phyloP scores from a whole-genome alignment of 1,140 invertebrate genomes.

The Diachasmimorpha longicaudata region DNA sequence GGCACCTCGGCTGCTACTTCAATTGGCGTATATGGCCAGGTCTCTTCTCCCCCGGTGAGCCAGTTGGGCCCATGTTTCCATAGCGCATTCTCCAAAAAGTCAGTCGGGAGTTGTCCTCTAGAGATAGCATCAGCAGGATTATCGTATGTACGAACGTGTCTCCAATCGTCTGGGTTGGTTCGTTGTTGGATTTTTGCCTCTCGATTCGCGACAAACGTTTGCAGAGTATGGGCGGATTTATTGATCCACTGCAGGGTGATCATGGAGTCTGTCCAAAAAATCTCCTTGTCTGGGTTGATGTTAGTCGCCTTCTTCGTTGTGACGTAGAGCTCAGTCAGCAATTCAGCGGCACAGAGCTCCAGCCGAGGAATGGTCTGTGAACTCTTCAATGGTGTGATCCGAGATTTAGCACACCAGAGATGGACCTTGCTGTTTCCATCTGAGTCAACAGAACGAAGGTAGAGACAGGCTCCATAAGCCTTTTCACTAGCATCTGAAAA shows the following conservation, averaged over 20 bases:
- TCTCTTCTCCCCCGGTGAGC: background rate
- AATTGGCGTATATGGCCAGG: background rate
- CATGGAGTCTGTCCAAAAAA: too few relatives aligned
- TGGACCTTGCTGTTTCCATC: background rate
- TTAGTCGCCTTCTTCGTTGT: background rate
- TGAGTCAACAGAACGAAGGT: background rate
- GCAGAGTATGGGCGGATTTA: background rate
- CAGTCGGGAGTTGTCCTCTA: slow-evolving; percentile 36
- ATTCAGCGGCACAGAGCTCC: slow-evolving; percentile 44
- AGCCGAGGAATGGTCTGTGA: slow-evolving; percentile 37
- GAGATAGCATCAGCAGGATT: slow-evolving; percentile 42
- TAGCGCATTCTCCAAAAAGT: background rate
- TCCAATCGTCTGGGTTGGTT: slow-evolving; percentile 7
- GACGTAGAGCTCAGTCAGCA: slow-evolving; percentile 35
- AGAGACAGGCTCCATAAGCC: slow-evolving; percentile 33
- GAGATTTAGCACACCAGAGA: slow-evolving; percentile 21
- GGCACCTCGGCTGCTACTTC: background rate
- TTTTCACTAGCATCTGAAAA: too few relatives aligned
- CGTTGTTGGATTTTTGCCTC: slow-evolving; percentile 40
- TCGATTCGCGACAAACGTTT: slow-evolving; percentile 23
- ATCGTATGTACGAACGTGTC: slow-evolving; percentile 27
- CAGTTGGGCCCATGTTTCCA: background rate
- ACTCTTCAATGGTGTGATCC: slow-evolving; percentile 44
- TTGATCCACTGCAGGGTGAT: background rate
- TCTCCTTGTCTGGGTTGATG: background rate